These are phyloP conservation scores for Periphyllus acericola DNA, from an alignment of 2,888 invertebrate genomes.

Conservation along the genomic window DNA sequence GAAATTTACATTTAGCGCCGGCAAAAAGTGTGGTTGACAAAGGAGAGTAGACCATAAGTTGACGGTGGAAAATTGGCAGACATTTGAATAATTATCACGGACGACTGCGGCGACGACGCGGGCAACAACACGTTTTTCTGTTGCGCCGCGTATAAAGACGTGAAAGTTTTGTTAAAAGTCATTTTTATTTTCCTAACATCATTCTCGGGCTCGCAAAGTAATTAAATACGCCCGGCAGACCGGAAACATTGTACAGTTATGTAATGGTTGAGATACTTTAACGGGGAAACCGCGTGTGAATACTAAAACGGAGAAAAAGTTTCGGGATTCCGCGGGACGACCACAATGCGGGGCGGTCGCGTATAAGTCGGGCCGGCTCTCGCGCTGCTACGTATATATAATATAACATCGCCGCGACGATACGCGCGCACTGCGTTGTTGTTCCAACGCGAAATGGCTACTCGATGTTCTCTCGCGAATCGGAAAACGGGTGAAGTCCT, in stretches of 20 bases:
- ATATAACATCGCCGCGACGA: neutral
- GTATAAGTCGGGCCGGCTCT: neutral
- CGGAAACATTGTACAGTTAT: slow-evolving; percentile 25
- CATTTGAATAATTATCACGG: slow-evolving; percentile 49
- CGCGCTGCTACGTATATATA: neutral
- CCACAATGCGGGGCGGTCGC: neutral
- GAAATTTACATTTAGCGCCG: slow-evolving; percentile 19
- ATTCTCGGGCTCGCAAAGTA: slow-evolving; percentile 1
- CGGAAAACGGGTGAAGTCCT: neutral
- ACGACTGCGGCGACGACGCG: neutral
- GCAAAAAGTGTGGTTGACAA: slow-evolving; percentile 25
- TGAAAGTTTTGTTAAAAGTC: slow-evolving; percentile 59
- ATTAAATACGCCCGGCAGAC: slow-evolving; percentile 55
- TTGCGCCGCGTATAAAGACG: neutral
- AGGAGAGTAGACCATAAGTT: slow-evolving; percentile 11
- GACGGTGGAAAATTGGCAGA: slow-evolving; percentile 43
- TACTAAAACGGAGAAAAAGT: slow-evolving; percentile 46
- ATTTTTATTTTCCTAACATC: slow-evolving; percentile 38
- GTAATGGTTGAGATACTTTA: slow-evolving; percentile 45
- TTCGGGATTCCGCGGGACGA: slow-evolving; percentile 30
- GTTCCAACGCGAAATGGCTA: neutral
- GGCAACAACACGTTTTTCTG: neutral
- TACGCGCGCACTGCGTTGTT: neutral
- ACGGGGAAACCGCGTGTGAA: slow-evolving; percentile 48
- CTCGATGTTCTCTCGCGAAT: neutral